phyloP scores from a whole-genome alignment of 2,888 invertebrate species.

The Monochamus alternatus region DNA sequence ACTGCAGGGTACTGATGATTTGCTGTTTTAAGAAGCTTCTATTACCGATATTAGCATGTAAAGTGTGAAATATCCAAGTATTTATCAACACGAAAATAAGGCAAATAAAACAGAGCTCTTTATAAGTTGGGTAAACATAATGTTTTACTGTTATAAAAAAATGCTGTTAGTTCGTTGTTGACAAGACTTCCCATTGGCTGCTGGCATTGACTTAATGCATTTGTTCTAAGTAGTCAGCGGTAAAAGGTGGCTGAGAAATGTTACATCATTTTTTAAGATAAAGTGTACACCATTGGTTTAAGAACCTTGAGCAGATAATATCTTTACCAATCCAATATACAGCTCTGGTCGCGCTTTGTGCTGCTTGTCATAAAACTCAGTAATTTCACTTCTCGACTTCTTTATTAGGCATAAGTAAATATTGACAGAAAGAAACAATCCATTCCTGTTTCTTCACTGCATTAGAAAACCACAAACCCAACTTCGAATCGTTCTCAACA shows the following conservation, averaged over 20 bases:
- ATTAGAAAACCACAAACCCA: not conserved
- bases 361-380: constrained; percentile 7
- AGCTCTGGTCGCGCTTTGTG: constrained; percentile 8
- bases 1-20: not conserved
- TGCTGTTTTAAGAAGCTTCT: constrained; percentile 8
- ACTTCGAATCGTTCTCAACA: not conserved
- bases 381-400: constrained; percentile 27
- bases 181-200: constrained; percentile 48
- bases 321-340: constrained; percentile 32
- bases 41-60: constrained; percentile 17
- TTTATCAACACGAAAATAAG: constrained; percentile 34
- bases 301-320: constrained; percentile 23
- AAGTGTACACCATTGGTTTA: constrained; percentile 30
- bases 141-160: constrained; percentile 47
- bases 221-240: constrained; percentile 48
- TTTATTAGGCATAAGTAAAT: constrained; percentile 28
- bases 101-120: constrained; percentile 46
- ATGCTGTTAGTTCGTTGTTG: constrained; percentile 52
- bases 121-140: constrained; percentile 49
- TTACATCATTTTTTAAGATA: constrained; percentile 30
- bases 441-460: not conserved
- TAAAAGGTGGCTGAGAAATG: constrained; percentile 27
- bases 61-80: constrained; percentile 13
- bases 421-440: constrained; percentile 26
- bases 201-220: constrained; percentile 45